These are phyloP conservation scores for Manduca sexta DNA, from an alignment of 1,140 invertebrate species.

Conservation along the genomic window DNA sequence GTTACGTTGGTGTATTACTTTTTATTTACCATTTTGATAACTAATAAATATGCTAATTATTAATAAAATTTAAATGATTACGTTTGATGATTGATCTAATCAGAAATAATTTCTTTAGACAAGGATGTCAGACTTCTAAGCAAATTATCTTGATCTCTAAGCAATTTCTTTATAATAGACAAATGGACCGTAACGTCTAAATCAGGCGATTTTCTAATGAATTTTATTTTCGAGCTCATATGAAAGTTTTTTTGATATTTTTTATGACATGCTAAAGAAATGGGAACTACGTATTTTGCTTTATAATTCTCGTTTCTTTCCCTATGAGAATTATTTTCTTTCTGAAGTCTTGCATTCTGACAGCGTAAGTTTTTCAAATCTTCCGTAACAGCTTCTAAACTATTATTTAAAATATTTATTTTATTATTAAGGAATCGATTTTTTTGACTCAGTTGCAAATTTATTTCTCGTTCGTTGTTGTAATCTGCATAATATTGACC, in stretches of 20 bases:
- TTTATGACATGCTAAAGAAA: neutral
- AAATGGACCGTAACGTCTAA: slow-evolving; percentile 34
- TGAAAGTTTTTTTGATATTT: slow-evolving; percentile 8
- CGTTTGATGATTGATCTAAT: too few relatives aligned
- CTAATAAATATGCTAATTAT: too few relatives aligned
- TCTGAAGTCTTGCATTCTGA: slow-evolving; percentile 13
- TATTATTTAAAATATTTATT: slow-evolving; percentile 24
- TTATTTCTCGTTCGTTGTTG: slow-evolving; percentile 19
- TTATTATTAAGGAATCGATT: slow-evolving; percentile 32
- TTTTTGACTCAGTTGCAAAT: slow-evolving; percentile 21
- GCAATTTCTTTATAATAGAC: slow-evolving; percentile 26
- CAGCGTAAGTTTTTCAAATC: slow-evolving; percentile 14
- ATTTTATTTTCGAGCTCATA: slow-evolving; percentile 2
- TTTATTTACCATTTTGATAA: too few relatives aligned
- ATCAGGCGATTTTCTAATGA: neutral
- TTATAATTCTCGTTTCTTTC: too few relatives aligned
- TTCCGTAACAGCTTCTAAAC: slow-evolving; percentile 15
- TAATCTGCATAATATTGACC: slow-evolving; percentile 27
- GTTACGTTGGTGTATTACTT: too few relatives aligned
- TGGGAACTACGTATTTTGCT: neutral
- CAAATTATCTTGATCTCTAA: slow-evolving; percentile 33
- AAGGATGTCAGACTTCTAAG: slow-evolving; percentile 24
- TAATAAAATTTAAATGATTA: too few relatives aligned
- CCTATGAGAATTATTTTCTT: slow-evolving; percentile 4
- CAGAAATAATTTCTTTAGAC: too few relatives aligned